Evolutionary conservation across 2,113 vertebrate species (phyloP).

Genomic region (Numenius arquata): DNA sequence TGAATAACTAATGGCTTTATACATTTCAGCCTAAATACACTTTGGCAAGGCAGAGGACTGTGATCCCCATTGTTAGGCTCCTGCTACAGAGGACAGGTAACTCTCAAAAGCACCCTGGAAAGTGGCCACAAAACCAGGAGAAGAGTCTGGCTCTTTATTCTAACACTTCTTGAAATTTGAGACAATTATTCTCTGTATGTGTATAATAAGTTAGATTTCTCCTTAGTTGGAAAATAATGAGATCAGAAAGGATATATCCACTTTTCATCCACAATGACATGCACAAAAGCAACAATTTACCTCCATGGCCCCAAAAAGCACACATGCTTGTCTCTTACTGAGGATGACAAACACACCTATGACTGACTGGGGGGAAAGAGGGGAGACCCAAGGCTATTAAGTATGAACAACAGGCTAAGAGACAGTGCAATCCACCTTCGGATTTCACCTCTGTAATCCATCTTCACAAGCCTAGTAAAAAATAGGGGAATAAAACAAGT

Average conservation of each 20-base stretch:
- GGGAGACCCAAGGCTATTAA: background rate
- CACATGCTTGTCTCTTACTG: background rate
- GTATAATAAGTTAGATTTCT: background rate
- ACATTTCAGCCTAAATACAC: background rate
- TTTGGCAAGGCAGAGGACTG: background rate
- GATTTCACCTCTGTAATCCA: background rate
- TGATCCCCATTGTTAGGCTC: background rate
- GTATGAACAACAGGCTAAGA: background rate
- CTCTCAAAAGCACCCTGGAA: background rate
- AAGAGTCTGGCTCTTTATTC: background rate
- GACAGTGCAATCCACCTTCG: background rate
- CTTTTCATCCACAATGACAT: background rate
- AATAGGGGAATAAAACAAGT: accelerated
- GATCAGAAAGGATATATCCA: background rate
- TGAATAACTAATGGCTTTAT: background rate
- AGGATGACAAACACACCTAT: background rate
- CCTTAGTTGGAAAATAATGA: background rate
- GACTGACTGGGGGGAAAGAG: background rate
- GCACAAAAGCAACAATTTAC: background rate
- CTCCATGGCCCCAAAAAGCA: background rate
- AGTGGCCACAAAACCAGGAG: background rate
- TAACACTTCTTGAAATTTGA: background rate
- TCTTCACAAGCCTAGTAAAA: background rate
- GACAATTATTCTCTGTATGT: background rate
- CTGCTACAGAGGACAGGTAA: background rate